Evolutionary conservation across 1,140 invertebrate genomes (phyloP).

Genomic region (Drosophila rhopaloa): DNA sequence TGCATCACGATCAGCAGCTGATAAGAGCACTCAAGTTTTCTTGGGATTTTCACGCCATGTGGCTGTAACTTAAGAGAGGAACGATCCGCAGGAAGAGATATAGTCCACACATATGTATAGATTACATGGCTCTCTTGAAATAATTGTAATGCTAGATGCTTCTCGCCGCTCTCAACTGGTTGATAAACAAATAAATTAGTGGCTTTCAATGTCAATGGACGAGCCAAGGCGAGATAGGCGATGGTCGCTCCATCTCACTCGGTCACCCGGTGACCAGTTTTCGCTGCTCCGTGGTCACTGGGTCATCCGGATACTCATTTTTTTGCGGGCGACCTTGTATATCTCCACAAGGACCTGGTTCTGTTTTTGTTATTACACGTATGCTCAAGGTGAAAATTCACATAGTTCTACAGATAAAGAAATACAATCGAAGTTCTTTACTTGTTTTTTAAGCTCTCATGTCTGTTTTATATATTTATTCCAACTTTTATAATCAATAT

Average conservation of each 20-base stretch:
- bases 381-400: slow-evolving; percentile 7
- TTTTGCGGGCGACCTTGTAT: slow-evolving; percentile 9
- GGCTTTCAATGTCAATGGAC: slow-evolving; percentile 45
- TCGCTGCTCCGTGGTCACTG: slow-evolving; percentile 15
- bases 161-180: slow-evolving; percentile 10
- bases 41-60: slow-evolving; percentile 6
- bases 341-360: not conserved
- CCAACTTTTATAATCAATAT: no score
- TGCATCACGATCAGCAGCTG: slow-evolving; percentile 20
- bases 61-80: slow-evolving; percentile 34
- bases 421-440: no score
- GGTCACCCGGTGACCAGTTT: slow-evolving; percentile 34
- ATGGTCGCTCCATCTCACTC: slow-evolving; percentile 8
- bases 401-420: not conserved
- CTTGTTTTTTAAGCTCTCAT: no score
- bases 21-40: slow-evolving; percentile 24
- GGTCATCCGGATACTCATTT: slow-evolving; percentile 19
- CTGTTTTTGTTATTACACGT: not conserved
- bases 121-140: slow-evolving; percentile 25
- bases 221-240: slow-evolving; percentile 1
- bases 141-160: slow-evolving; percentile 4
- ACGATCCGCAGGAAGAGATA: slow-evolving; percentile 5
- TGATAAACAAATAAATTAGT: slow-evolving; percentile 55
- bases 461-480: no score
- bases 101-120: not conserved